Conservation (phyloP, 2,888 invertebrate species). For the Cacoxenus indagator region DNA sequence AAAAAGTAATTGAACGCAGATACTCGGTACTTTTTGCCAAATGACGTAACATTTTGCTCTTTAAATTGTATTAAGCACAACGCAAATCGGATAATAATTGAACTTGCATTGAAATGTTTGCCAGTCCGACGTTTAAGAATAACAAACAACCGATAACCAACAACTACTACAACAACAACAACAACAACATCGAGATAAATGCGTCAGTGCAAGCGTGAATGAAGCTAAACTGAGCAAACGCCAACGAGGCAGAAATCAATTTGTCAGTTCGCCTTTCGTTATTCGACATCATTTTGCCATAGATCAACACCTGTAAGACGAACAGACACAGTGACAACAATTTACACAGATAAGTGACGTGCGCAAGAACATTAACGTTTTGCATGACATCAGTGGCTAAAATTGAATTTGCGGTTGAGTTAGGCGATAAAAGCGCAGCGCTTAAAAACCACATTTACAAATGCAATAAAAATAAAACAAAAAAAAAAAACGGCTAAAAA, state of each 20-base stretch:
- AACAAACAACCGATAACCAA: slow-evolving; percentile 16
- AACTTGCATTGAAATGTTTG: background rate
- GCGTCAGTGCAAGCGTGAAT: background rate
- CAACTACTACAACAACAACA: slow-evolving; percentile 4
- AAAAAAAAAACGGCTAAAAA: slow-evolving; percentile 16
- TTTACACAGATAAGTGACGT: slow-evolving; percentile 41
- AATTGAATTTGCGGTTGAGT: slow-evolving; percentile 18
- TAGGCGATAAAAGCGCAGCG: slow-evolving; percentile 12
- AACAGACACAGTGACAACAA: slow-evolving; percentile 29
- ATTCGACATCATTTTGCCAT: background rate
- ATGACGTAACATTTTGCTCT: slow-evolving; percentile 16
- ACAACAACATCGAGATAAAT: slow-evolving; percentile 2
- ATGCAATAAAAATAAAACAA: slow-evolving; percentile 27
- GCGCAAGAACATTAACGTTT: slow-evolving; percentile 11
- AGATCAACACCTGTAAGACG: slow-evolving; percentile 13
- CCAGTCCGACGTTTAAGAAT: too few relatives aligned
- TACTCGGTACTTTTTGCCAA: background rate
- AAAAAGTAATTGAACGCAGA: background rate
- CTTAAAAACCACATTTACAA: slow-evolving; percentile 10
- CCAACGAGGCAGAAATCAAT: slow-evolving; percentile 18
- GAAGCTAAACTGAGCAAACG: background rate
- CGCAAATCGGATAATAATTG: background rate
- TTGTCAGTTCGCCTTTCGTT: too few relatives aligned
- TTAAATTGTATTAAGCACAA: slow-evolving; percentile 8
- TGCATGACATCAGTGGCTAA: slow-evolving; percentile 31